A percentile compares a stretch with the other conserved stretches of the same genome.
These are phyloP conservation scores for Ptyas mucosa DNA, from an alignment of 2,113 vertebrate genomes.

Conservation along the genomic window DNA sequence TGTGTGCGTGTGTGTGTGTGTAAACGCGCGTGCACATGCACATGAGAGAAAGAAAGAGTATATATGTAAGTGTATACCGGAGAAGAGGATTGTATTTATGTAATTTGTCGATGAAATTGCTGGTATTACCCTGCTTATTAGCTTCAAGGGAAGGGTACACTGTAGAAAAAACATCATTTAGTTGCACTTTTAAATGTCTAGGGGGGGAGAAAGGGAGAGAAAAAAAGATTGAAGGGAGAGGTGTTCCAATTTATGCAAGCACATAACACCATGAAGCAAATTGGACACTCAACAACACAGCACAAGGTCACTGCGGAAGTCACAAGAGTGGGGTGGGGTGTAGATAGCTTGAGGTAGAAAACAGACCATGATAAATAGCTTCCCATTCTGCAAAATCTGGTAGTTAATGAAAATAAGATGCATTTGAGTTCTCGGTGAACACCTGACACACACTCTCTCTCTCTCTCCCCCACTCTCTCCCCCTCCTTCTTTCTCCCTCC, in stretches of 20 bases:
- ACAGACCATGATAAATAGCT: slow-evolving; percentile 95
- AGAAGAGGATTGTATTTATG: slow-evolving; percentile 59
- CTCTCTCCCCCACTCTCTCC: slow-evolving; percentile 22
- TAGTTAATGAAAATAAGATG: slow-evolving; percentile 89
- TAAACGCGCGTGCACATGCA: slow-evolving; percentile 17
- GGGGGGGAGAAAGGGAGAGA: neutral
- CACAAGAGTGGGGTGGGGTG: slow-evolving; percentile 73
- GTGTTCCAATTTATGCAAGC: slow-evolving; percentile 88
- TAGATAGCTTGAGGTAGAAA: slow-evolving; percentile 86
- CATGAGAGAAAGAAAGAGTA: slow-evolving; percentile 20
- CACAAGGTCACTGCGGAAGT: slow-evolving; percentile 94
- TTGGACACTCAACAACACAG: slow-evolving; percentile 81
- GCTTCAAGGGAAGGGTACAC: slow-evolving; percentile 53
- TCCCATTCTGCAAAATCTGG: slow-evolving; percentile 92
- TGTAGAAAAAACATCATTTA: slow-evolving; percentile 84
- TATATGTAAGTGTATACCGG: slow-evolving; percentile 42
- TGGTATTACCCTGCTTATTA: slow-evolving; percentile 78
- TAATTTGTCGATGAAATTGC: slow-evolving; percentile 87
- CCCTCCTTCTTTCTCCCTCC: neutral
- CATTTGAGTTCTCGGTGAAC: slow-evolving; percentile 72
- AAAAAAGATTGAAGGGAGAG: slow-evolving; percentile 67
- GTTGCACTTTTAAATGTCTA: slow-evolving; percentile 84
- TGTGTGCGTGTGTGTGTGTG: slow-evolving; percentile 30
- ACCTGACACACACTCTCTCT: slow-evolving; percentile 58
- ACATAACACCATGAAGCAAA: slow-evolving; percentile 87